Conservation (phyloP, 2,113 vertebrate genomes). For the Rhinoderma darwinii region DNA sequence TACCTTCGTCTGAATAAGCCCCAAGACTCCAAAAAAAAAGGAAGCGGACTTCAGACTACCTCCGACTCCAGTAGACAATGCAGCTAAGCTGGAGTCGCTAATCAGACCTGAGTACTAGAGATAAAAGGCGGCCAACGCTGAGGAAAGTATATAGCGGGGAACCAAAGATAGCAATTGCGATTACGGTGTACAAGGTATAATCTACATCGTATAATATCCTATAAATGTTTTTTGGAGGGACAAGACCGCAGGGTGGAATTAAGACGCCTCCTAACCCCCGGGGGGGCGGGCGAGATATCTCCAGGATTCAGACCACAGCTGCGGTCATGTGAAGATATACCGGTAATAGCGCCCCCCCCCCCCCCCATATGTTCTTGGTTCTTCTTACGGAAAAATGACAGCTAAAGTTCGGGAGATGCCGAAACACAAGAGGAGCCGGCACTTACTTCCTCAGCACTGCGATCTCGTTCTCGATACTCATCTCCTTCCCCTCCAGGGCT, state of each 20-base stretch:
- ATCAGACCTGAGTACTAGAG: no score
- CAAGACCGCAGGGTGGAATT: background rate
- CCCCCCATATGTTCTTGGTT: background rate
- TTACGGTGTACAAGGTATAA: no score
- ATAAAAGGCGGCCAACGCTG: no score
- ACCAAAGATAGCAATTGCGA: no score
- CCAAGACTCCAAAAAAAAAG: no score
- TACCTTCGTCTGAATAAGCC: no score
- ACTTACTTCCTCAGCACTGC: constrained; percentile 94
- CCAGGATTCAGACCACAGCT: background rate
- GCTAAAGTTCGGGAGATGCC: background rate
- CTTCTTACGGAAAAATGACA: constrained; percentile 19
- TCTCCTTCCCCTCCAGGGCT: constrained; percentile 93
- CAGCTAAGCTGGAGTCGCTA: no score
- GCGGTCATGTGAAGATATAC: constrained; percentile 6
- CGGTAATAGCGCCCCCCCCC: background rate
- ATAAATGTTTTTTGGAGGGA: no score
- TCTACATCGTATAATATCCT: no score
- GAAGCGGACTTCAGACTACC: no score
- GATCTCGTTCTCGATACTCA: constrained; percentile 97
- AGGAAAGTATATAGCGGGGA: no score
- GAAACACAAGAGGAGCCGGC: background rate
- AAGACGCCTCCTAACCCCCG: background rate
- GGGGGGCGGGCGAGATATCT: background rate
- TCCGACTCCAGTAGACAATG: no score